Evolutionary conservation across 2,888 invertebrate species (phyloP).

Genomic region (Papilio elwesi): DNA sequence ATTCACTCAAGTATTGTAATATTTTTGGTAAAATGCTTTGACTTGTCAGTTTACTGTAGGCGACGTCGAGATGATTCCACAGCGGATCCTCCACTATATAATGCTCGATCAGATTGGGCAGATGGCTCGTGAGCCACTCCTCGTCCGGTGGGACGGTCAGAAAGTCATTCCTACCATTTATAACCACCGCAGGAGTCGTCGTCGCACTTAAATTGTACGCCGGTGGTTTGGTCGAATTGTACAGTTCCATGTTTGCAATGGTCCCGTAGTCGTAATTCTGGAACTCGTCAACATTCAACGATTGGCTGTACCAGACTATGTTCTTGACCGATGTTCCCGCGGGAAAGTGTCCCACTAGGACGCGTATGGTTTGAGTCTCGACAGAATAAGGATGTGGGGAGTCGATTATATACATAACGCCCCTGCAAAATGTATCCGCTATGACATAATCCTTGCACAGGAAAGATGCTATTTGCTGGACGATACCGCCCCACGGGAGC

Average conservation of each 20-base stretch:
- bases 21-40: constrained; percentile 19
- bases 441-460: constrained; percentile 12
- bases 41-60: constrained; percentile 44
- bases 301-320: constrained; percentile 55
- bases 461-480: not conserved
- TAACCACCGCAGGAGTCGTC: constrained; percentile 51
- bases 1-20: constrained; percentile 8
- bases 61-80: constrained; percentile 58
- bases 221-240: constrained; percentile 54
- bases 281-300: constrained; percentile 49
- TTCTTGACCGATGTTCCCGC: constrained; percentile 58
- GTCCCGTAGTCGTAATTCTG: constrained; percentile 58
- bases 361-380: constrained; percentile 50
- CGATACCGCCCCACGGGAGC: constrained; percentile 10
- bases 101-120: constrained; percentile 53
- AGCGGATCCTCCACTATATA: constrained; percentile 26
- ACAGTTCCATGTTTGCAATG: constrained; percentile 50
- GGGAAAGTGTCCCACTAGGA: constrained; percentile 54
- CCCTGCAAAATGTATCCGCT: constrained; percentile 24
- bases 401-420: not conserved
- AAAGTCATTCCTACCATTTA: constrained; percentile 55
- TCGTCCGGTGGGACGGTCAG: constrained; percentile 55
- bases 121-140: constrained; percentile 42
- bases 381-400: constrained; percentile 40
- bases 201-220: constrained; percentile 56